Base-by-base conservation (phyloP, 2,113 vertebrate genomes). In the Amblyopsis rosae region DNA sequence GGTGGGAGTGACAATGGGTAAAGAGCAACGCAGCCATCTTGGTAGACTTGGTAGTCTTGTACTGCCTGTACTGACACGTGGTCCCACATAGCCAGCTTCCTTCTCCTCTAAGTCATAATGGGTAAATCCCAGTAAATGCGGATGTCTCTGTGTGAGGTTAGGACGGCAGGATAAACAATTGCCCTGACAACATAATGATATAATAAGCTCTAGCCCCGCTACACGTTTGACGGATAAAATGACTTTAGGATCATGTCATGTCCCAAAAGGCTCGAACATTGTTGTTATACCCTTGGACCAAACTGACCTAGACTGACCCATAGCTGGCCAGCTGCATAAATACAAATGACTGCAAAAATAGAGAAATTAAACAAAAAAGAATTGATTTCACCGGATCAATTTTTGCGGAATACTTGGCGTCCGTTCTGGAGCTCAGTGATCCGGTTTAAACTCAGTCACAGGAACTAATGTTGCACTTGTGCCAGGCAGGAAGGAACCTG, bases 101-200 rank as follows among this genome's bases (percentile, higher is more conserved):
- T 77, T 68, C 59, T 62, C 70, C 67, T 69, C 75, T 73, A 64
- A 79, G 82, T 76, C 75, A 63, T 45, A 67, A 68, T 26, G 48
- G 67, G 62, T 54, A 46, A 12, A 74, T 60, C 69, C 5, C 35
- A 41, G 71, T 15, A 59, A 59, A 58, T 69, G 67, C 79, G 75
- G 71, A 76, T 75, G 80, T 82, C 68, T 66, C 69, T 32, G 53
- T 53, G 69, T 54, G 41, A 68, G 80, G 73, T 33, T 26, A 54
- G 72, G 79, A 86, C 76, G 78, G 86, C 81, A 75, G 69, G 68
- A 74, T 84, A 78, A 86, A 84, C 85, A 88, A 84, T 81, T 68
- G 59, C 16, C 62, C 78, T 85, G 83, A 86, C 86, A 88, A 73
- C 83, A 80, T 90, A 90, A 90, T 87, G 81, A 77, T 50, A 87